Evolutionary conservation across 2,113 vertebrate species (phyloP), one percentile per base, ranked within the genome.

Genomic region (Zosterops lateralis): DNA sequence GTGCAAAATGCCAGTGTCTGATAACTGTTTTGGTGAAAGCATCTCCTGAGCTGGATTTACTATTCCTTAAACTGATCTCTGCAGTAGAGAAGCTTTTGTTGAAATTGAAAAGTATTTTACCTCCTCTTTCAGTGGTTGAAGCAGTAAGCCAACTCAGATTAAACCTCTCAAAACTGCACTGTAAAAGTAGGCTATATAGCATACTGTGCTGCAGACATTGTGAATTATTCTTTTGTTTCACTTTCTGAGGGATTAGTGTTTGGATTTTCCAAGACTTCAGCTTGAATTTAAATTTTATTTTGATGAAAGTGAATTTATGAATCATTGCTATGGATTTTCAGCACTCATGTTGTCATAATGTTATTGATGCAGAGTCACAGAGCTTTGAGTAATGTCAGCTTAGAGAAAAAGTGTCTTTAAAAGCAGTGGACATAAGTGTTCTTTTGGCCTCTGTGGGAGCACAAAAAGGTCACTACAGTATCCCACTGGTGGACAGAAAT

Each of bases 331-430:
- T 15, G 61, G 80, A 85, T 94, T 97, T 96, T 90, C 56, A 96
- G 93, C 93, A 94, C 95, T 93, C 96, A 78, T 70, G 78, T 95
- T 97, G 92, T 97, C 96, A 94, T 96, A 62, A 87, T 97, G 93
- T 96, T 97, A 77, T 80, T 95, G 93, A 91, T 87, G 86, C 76
- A 95, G 90, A 96, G 74, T 97, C 89, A 86, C 47, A 92, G 72
- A 97, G 20, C 75, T 97, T 80, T 88, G 50, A 96, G 74, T 96
- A 95, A 97, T 84, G 73, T 89, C 93, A 97, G 31, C 53, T 75
- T 83, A 44, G 53, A 24, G 75, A 65, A 86, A 56, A 53, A 20
- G 53, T 89, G 53, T 61, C 72, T 95, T 97, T 73, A 56, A 74
- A 92, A 91, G 56, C 21, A 74, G 21, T 60, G 44, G 29, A 44